A percentile compares a stretch with the other conserved stretches of the same genome.
phyloP scores from a whole-genome alignment of 2,797 vertebrate species.

The Melanogrammus aeglefinus region DNA sequence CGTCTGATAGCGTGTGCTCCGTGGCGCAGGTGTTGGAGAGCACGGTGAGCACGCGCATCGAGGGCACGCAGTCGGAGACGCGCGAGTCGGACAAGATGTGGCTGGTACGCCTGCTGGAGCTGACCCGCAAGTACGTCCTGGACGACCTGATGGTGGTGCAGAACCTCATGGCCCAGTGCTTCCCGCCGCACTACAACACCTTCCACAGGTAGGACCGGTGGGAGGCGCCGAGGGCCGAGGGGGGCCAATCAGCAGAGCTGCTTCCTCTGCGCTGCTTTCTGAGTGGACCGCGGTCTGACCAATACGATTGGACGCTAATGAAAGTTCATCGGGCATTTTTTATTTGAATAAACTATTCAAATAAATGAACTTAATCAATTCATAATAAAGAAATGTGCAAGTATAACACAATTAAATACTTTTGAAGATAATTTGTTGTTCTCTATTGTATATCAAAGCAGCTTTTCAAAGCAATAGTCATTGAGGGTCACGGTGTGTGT shows the following conservation, averaged over 20 bases:
- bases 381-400: no score
- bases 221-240: not conserved
- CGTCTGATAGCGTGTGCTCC: no score
- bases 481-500: not conserved
- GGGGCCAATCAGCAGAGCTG: not conserved
- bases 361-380: no score
- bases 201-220: slow-evolving; percentile 68
- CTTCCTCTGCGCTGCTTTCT: not conserved
- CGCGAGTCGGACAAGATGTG: slow-evolving; percentile 96
- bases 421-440: not conserved
- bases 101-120: slow-evolving; percentile 94
- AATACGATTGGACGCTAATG: no score
- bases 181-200: slow-evolving; percentile 91
- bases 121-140: slow-evolving; percentile 89
- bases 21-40: slow-evolving; percentile 76
- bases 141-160: slow-evolving; percentile 90
- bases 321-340: no score
- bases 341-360: no score
- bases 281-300: no score
- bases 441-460: no score
- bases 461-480: not conserved
- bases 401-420: not conserved
- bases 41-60: slow-evolving; percentile 89
- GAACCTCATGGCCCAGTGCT: slow-evolving; percentile 92
- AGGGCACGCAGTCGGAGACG: slow-evolving; percentile 89